phyloP scores from a whole-genome alignment of 2,888 invertebrate species.

The Dolichomitus sp. region DNA sequence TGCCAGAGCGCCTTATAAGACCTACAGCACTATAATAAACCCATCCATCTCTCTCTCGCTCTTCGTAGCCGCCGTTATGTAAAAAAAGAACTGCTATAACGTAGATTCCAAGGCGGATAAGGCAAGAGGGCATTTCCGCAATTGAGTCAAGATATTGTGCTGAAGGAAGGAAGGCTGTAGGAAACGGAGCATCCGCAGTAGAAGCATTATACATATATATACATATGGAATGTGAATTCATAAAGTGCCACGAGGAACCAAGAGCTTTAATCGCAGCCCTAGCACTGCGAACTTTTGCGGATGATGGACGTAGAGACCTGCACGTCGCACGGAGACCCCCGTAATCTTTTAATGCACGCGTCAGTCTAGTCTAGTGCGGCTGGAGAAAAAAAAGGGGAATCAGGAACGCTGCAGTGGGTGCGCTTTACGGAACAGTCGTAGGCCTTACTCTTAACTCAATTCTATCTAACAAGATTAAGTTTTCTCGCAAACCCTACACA shows the following conservation, averaged over 20 bases:
- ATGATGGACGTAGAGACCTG: slow-evolving; percentile 14
- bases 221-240: slow-evolving; percentile 53
- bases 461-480: slow-evolving; percentile 73
- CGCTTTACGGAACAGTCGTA: slow-evolving; percentile 56
- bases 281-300: slow-evolving; percentile 43
- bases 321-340: slow-evolving; percentile 24
- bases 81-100: slow-evolving; percentile 18
- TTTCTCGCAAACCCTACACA: slow-evolving; percentile 61
- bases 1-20: no score
- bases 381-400: slow-evolving; percentile 37
- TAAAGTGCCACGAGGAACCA: slow-evolving; percentile 43
- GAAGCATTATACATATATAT: not conserved
- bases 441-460: slow-evolving; percentile 71
- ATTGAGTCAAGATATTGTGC: slow-evolving; percentile 48
- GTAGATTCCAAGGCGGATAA: slow-evolving; percentile 54
- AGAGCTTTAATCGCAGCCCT: slow-evolving; percentile 45
- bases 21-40: no score
- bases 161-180: slow-evolving; percentile 19
- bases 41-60: not conserved
- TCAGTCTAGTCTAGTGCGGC: slow-evolving; percentile 28
- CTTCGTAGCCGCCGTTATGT: slow-evolving; percentile 12
- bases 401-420: slow-evolving; percentile 54
- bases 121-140: slow-evolving; percentile 51
- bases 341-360: slow-evolving; percentile 57
- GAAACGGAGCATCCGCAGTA: not conserved